Evolutionary conservation across 2,888 invertebrate genomes (phyloP).

Genomic region (Rutpela maculata): DNA sequence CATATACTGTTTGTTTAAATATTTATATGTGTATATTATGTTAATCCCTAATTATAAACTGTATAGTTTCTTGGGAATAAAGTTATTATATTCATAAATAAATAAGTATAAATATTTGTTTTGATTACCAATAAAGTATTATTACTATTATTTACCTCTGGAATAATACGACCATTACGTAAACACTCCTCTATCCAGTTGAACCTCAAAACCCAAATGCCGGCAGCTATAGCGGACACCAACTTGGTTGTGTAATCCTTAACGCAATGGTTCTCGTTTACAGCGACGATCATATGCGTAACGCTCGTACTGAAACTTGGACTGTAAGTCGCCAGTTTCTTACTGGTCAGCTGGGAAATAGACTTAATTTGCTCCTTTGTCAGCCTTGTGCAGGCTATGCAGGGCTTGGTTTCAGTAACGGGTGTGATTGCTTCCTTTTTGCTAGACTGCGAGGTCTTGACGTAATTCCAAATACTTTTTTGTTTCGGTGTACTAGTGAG

Average conservation of each 20-base stretch:
- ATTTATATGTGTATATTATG: too few relatives aligned
- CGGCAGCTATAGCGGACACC: conserved; percentile 77
- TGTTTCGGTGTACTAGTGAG: conserved; percentile 67
- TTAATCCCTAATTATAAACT: too few relatives aligned
- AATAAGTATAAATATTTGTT: too few relatives aligned
- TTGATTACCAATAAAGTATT: too few relatives aligned
- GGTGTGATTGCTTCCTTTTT: conserved; percentile 2
- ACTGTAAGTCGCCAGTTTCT: conserved; percentile 65
- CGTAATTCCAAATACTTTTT: conserved; percentile 68
- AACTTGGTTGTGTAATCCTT: conserved; percentile 75
- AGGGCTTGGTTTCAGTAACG: conserved; percentile 60
- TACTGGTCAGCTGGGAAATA: conserved; percentile 65
- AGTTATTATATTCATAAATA: too few relatives aligned
- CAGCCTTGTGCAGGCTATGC: conserved; percentile 67
- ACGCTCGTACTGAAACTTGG: conserved; percentile 63
- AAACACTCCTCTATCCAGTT: conserved; percentile 77
- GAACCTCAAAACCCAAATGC: conserved; percentile 77
- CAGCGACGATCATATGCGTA: conserved; percentile 70
- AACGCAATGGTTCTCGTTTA: conserved; percentile 64
- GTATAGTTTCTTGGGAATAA: too few relatives aligned
- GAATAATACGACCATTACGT: conserved; percentile 69
- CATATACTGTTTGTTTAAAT: too few relatives aligned
- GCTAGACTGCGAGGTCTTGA: conserved; percentile 48
- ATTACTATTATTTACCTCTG: conserved; percentile 75
- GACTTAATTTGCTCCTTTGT: conserved; percentile 64